Conservation (phyloP, 2,888 invertebrate species). For the Yponomeuta malinellus region DNA sequence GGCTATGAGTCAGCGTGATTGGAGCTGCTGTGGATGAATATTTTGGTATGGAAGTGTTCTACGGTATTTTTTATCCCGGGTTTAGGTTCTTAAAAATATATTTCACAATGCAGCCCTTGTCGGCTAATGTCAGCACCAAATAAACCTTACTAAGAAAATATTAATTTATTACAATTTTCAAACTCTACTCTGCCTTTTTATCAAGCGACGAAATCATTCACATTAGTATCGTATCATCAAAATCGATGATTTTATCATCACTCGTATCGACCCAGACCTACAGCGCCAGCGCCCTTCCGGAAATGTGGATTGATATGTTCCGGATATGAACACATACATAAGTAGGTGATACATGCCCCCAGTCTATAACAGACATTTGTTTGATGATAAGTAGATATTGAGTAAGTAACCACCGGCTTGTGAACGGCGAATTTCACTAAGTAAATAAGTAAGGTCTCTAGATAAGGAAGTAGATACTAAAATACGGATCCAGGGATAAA, state of each 20-base stretch:
- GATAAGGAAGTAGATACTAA: too few relatives aligned
- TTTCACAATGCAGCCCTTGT: too few relatives aligned
- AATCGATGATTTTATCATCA: not conserved
- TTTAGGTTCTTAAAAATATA: too few relatives aligned
- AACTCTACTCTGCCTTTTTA: too few relatives aligned
- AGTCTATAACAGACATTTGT: not conserved
- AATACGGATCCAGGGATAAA: too few relatives aligned
- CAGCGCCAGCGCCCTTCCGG: not conserved
- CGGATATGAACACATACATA: slow-evolving; percentile 4
- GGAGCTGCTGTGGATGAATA: not conserved
- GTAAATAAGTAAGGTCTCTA: too few relatives aligned
- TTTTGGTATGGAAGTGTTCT: not conserved
- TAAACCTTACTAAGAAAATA: too few relatives aligned
- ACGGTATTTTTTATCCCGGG: not conserved
- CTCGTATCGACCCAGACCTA: not conserved
- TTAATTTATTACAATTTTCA: too few relatives aligned
- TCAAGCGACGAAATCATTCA: too few relatives aligned
- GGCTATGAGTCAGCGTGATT: not conserved
- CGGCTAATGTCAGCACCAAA: too few relatives aligned
- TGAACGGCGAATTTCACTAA: too few relatives aligned
- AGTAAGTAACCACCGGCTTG: not conserved
- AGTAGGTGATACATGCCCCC: not conserved
- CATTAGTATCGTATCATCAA: not conserved
- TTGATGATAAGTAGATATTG: not conserved
- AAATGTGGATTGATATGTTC: slow-evolving; percentile 2